These are phyloP conservation scores for Leptinotarsa lineolata DNA, from an alignment of 1,140 invertebrate genomes.

Conservation along the genomic window DNA sequence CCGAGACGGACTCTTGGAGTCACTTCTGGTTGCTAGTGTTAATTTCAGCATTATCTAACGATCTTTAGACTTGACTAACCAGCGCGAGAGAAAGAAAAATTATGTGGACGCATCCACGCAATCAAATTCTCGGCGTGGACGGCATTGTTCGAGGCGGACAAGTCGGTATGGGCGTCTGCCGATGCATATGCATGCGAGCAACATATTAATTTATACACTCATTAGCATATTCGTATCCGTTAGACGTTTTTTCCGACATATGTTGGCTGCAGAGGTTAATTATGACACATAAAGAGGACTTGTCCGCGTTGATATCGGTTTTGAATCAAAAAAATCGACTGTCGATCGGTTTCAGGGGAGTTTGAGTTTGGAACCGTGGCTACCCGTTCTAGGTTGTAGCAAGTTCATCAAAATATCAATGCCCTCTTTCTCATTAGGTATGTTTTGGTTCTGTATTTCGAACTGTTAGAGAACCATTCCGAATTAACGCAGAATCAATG, in stretches of 20 bases:
- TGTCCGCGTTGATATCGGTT: constrained; percentile 32
- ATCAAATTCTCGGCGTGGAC: constrained; percentile 28
- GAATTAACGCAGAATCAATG: too few species aligned
- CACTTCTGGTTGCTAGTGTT: constrained; percentile 49
- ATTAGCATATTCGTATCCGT: constrained; percentile 57
- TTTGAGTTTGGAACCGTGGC: too few species aligned
- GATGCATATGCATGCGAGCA: constrained; percentile 56
- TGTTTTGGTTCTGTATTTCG: too few species aligned
- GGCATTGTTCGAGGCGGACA: constrained; percentile 46
- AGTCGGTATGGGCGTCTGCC: constrained; percentile 39
- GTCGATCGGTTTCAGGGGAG: too few species aligned
- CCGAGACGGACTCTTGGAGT: constrained; percentile 33
- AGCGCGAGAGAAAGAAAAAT: constrained; percentile 56
- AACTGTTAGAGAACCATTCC: too few species aligned
- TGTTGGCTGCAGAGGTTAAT: constrained; percentile 51
- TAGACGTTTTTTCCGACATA: constrained; percentile 53
- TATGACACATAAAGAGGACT: constrained; percentile 50
- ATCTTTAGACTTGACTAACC: constrained; percentile 57
- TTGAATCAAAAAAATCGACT: too few species aligned
- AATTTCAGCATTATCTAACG: constrained; percentile 55
- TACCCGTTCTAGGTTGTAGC: too few species aligned
- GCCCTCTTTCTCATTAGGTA: too few species aligned
- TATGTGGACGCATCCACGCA: constrained; percentile 49
- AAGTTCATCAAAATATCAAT: too few species aligned
- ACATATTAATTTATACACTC: constrained; percentile 57